phyloP scores from a whole-genome alignment of 1,140 invertebrate genomes.

The Pseudachorutes palmiensis region DNA sequence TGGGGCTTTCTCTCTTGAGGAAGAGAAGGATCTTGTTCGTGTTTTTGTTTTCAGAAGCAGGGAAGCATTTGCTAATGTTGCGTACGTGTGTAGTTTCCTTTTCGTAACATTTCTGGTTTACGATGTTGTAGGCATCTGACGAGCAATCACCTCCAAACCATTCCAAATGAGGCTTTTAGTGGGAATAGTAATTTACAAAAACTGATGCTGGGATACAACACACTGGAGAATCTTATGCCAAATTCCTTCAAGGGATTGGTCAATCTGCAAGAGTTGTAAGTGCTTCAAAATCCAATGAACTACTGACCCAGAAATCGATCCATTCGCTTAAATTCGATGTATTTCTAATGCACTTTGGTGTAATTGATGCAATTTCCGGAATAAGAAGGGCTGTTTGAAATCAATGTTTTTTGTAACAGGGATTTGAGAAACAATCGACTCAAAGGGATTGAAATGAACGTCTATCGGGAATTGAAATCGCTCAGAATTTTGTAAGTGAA shows the following conservation, averaged over 20 bases:
- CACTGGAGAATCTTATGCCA: slow-evolving; percentile 16
- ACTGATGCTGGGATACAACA: slow-evolving; percentile 31
- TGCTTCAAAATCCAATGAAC: no score
- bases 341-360: no score
- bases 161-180: slow-evolving; percentile 25
- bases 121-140: slow-evolving; percentile 28
- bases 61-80: no score
- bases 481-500: slow-evolving; percentile 45
- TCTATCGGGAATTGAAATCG: slow-evolving; percentile 40
- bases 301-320: no score
- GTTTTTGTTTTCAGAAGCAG: no score
- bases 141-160: slow-evolving; percentile 26
- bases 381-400: background rate
- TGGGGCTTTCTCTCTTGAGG: no score
- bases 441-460: slow-evolving; percentile 37
- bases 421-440: slow-evolving; percentile 45
- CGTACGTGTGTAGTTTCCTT: no score
- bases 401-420: slow-evolving; percentile 37
- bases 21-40: no score
- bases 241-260: slow-evolving; percentile 27
- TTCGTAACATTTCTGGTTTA: background rate
- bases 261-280: slow-evolving; percentile 43
- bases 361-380: background rate
- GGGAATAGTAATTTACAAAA: slow-evolving; percentile 22
- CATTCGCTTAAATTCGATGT: no score